These are phyloP conservation scores for Pseudochromis fuscus DNA, from an alignment of 2,797 vertebrate species.

Conservation along the genomic window DNA sequence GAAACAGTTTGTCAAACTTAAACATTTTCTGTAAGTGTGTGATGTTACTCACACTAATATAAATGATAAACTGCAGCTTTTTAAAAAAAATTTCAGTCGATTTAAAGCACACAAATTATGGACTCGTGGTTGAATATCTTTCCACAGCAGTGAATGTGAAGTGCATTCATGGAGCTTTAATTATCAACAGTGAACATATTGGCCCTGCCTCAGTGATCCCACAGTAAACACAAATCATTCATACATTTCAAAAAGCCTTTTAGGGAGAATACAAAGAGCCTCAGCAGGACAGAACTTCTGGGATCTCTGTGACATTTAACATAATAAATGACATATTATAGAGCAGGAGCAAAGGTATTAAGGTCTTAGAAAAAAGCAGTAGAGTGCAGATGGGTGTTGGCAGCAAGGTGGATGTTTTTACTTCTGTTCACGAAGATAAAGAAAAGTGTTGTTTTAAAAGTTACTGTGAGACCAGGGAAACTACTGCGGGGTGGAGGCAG, in stretches of 20 bases:
- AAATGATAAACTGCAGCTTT: conserved; percentile 5
- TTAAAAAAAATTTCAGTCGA: conserved; percentile 5
- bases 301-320: background rate
- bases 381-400: background rate
- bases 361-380: background rate
- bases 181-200: background rate
- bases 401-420: background rate
- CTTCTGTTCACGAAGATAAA: background rate
- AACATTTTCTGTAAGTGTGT: background rate
- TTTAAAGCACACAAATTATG: background rate
- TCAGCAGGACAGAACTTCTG: background rate
- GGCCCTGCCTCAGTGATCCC: background rate
- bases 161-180: background rate
- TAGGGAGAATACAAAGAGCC: background rate
- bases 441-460: background rate
- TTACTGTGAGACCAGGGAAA: background rate
- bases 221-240: background rate
- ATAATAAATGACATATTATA: background rate
- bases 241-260: background rate
- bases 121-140: background rate
- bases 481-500: background rate
- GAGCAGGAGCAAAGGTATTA: background rate
- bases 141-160: background rate
- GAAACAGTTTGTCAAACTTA: too few relatives aligned
- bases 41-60: background rate